Percentiles rank a stretch among this genome's conserved stretches.
Conservation (phyloP, 2,797 vertebrate species). For the Gephyroberyx darwinii region DNA sequence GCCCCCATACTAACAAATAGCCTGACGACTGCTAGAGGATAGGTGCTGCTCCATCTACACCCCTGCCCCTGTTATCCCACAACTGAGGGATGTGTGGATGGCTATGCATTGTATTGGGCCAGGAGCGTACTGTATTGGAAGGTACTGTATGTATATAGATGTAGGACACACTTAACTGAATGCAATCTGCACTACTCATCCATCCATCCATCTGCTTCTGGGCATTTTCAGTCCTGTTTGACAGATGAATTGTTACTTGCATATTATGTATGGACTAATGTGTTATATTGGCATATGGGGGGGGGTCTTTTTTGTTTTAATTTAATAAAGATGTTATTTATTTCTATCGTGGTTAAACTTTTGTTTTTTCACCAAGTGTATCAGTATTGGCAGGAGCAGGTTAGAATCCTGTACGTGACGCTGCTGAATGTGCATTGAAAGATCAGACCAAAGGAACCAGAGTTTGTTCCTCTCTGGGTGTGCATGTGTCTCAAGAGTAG, state of each 20-base stretch:
- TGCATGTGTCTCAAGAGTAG: too few species aligned
- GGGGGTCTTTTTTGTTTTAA: conserved; percentile 54
- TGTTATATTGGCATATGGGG: conserved; percentile 34
- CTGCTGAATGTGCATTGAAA: too few species aligned
- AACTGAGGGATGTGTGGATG: conserved; percentile 18
- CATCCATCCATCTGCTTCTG: too few species aligned
- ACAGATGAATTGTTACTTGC: conserved; percentile 46
- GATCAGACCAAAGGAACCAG: background rate
- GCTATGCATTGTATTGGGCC: conserved; percentile 26
- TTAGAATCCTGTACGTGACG: background rate
- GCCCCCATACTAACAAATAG: conserved; percentile 6
- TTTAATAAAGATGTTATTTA: conserved; percentile 77
- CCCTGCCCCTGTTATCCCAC: conserved; percentile 1
- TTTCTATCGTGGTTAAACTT: conserved; percentile 53
- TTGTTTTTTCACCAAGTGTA: background rate
- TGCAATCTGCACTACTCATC: conserved; percentile 53
- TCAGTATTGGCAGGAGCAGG: background rate
- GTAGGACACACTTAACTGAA: conserved; percentile 43
- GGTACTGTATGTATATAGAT: conserved; percentile 42
- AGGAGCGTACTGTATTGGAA: background rate
- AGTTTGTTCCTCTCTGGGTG: too few species aligned
- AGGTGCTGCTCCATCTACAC: conserved; percentile 38
- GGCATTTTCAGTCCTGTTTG: conserved; percentile 34
- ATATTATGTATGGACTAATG: conserved; percentile 39
- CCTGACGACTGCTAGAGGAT: conserved; percentile 13